A percentile compares a stretch with the other conserved stretches of the same genome.
Evolutionary conservation across 2,113 vertebrate genomes (phyloP).

Genomic region (Triplophysa rosa): DNA sequence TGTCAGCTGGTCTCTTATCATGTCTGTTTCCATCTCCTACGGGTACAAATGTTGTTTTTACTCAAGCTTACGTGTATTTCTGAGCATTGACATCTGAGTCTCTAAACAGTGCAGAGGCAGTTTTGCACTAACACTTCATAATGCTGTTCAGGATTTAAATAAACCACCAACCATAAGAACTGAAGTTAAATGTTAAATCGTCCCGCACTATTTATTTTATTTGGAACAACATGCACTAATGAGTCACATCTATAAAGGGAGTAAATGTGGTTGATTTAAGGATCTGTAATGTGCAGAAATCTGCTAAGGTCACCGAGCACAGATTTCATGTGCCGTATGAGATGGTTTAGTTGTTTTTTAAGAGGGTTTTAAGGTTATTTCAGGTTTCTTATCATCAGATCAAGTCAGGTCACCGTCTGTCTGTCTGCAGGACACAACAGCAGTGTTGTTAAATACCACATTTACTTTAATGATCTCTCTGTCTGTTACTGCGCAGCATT

Average conservation of each 20-base stretch:
- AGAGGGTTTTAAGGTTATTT: conserved; percentile 7
- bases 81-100: not conserved
- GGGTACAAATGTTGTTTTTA: not conserved
- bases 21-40: conserved; percentile 9
- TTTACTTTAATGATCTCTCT: conserved; percentile 56
- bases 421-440: conserved; percentile 29
- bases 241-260: no score
- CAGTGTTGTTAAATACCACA: conserved; percentile 55
- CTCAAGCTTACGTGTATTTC: not conserved
- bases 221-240: no score
- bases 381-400: conserved; percentile 2
- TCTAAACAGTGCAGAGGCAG: not conserved
- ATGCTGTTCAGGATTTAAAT: not conserved
- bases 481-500: not conserved
- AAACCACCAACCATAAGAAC: no score
- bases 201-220: no score
- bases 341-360: no score
- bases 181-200: no score
- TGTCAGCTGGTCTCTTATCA: conserved; percentile 4
- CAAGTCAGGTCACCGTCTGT: conserved; percentile 17
- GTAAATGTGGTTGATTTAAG: no score
- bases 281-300: no score
- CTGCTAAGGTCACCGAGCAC: no score
- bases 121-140: not conserved
- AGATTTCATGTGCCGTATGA: no score